Evolutionary conservation across 2,113 vertebrate species (phyloP).

Genomic region (Bungarus multicinctus): DNA sequence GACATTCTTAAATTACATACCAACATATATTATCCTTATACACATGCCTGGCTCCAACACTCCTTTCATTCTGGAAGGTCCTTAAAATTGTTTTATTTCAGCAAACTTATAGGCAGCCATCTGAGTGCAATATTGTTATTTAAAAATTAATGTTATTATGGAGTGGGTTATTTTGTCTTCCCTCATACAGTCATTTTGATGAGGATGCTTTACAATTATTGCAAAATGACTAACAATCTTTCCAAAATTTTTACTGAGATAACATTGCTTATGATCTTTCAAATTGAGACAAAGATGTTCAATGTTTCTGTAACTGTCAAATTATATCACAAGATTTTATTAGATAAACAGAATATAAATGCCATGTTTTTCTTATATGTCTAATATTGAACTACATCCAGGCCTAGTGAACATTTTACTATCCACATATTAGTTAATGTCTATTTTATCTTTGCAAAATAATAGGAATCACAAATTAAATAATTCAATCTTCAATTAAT

Average conservation of each 20-base stretch:
- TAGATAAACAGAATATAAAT: background rate
- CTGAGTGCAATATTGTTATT: background rate
- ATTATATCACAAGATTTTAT: background rate
- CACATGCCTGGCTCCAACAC: background rate
- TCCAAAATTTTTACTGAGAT: background rate
- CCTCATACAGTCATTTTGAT: background rate
- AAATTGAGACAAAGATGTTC: background rate
- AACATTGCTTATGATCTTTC: background rate
- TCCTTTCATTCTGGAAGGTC: background rate
- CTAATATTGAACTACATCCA: background rate
- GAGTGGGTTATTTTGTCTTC: background rate
- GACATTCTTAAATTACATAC: background rate
- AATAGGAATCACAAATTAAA: background rate
- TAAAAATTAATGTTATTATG: background rate
- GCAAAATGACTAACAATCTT: background rate
- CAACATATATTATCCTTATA: background rate
- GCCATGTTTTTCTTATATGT: background rate
- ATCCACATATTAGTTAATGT: background rate
- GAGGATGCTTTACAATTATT: background rate
- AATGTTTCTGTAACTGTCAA: conserved; percentile 20
- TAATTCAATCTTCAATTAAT: background rate
- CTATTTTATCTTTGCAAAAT: background rate
- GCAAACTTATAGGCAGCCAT: background rate
- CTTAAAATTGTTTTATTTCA: background rate
- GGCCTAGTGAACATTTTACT: background rate